Base-by-base conservation (phyloP, 1,140 invertebrate genomes). In the Plutomurus gul region DNA sequence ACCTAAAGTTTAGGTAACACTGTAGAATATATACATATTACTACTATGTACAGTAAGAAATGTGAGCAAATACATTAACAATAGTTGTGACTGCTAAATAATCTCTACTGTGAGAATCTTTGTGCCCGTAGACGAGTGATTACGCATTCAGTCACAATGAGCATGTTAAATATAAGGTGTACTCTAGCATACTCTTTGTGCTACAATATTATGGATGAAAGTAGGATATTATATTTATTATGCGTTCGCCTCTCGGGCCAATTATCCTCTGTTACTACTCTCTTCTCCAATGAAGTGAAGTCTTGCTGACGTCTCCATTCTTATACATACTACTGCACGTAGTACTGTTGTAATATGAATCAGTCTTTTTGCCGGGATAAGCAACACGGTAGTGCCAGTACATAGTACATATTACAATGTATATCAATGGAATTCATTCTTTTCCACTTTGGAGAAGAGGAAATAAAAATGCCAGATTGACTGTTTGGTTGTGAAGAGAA, bases 221-320 rank as follows among this genome's bases (percentile, higher is more conserved):
- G 56, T 65, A 65, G 56, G 56, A 65, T 65, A 65, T 65, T 65
- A 65, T 33, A 65, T 65, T 65, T 65, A 36, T 65, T 65, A 65
- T 33, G 18, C 27, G 27, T 33, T 33, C 27, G 27, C 56, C 56
- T 65, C 27, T 65, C 27, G 27, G 56, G 56, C 27, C 56, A 25
- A 65, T 65, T 65, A 65, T 33, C 56, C 56, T 65, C 36, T 65
- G 27, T 60, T 30, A 33, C 2, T 43, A n/a, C 39, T 43, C 39
- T 43, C 39, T 65, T 65, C 56, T 65, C 56, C 56, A 65, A 65
- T 65, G 56, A 65, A 65, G 16, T 65, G 56, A 65, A 65, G 56
- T 65, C 27, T 65, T 65, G 4, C 30, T 65, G 56, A 65, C 56
- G 56, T 65, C 18, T 65, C 56, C 27, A 33, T 33, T 16, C 13